These are phyloP conservation scores for Urocyon cinereoargenteus DNA, from an alignment of 2,797 vertebrate species.

Conservation along the genomic window DNA sequence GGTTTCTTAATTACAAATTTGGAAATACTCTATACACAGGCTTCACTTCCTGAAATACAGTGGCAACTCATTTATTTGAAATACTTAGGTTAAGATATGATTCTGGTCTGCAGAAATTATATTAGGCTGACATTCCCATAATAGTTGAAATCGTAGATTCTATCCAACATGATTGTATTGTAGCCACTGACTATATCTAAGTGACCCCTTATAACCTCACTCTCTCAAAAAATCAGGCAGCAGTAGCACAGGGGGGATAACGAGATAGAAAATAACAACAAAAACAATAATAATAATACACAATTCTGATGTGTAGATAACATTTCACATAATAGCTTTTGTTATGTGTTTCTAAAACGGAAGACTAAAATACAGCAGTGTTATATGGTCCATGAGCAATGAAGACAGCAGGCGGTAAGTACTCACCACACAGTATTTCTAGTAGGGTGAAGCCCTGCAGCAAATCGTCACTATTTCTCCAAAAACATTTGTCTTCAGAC, in stretches of 20 bases:
- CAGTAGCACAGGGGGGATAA: not conserved
- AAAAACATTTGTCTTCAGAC: not conserved
- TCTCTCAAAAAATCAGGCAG: not conserved
- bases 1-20: not conserved
- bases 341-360: not conserved
- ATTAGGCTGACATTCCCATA: not conserved
- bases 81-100: not conserved
- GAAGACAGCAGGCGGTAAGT: not conserved
- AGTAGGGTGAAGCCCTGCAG: not conserved
- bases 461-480: not conserved
- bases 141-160: not conserved
- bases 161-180: not conserved
- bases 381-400: not conserved
- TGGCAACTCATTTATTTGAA: constrained; percentile 17
- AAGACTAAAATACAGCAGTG: not conserved
- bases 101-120: not conserved
- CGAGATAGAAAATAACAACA: not conserved
- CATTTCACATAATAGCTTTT: not conserved
- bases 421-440: not conserved
- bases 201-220: not conserved
- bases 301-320: not conserved
- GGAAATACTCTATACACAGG: not conserved
- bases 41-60: not conserved
- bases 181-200: not conserved
- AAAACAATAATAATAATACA: not conserved